phyloP scores from a whole-genome alignment of 2,797 vertebrate genomes.

The Prunella strophiata region DNA sequence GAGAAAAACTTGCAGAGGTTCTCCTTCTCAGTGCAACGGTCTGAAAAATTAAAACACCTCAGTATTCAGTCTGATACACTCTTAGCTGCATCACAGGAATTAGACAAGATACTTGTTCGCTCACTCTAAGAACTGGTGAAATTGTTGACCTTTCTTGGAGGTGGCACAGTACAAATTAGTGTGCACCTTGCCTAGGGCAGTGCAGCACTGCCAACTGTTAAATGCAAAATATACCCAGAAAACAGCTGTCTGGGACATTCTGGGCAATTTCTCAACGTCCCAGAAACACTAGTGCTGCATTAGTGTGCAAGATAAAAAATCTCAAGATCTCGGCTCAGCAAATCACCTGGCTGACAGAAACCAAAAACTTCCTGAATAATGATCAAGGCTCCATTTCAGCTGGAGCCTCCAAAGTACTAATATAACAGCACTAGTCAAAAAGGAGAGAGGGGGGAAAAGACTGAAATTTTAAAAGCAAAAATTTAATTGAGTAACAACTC shows the following conservation, averaged over 20 bases:
- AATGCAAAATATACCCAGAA: neutral
- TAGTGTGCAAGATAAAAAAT: neutral
- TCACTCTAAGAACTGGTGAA: neutral
- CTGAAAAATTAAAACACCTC: constrained; percentile 60
- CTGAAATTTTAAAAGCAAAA: neutral
- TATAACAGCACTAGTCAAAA: neutral
- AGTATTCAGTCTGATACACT: neutral
- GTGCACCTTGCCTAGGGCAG: neutral
- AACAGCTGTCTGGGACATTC: neutral
- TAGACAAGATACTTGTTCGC: neutral
- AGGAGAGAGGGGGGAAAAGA: neutral
- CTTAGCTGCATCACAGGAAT: neutral
- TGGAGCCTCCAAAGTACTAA: neutral
- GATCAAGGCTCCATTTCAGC: neutral
- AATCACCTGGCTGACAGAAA: neutral
- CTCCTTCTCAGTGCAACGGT: constrained; percentile 54
- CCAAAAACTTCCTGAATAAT: neutral
- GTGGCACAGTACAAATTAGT: neutral
- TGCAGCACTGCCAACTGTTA: rapidly evolving
- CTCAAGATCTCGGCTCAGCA: neutral
- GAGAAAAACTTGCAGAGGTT: constrained; percentile 68
- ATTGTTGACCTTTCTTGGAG: neutral
- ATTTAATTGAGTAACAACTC: neutral
- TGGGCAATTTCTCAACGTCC: neutral
- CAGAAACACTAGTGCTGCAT: neutral